Conservation (phyloP, 2,797 vertebrate genomes). For the Hypotaenidia okinawae region DNA sequence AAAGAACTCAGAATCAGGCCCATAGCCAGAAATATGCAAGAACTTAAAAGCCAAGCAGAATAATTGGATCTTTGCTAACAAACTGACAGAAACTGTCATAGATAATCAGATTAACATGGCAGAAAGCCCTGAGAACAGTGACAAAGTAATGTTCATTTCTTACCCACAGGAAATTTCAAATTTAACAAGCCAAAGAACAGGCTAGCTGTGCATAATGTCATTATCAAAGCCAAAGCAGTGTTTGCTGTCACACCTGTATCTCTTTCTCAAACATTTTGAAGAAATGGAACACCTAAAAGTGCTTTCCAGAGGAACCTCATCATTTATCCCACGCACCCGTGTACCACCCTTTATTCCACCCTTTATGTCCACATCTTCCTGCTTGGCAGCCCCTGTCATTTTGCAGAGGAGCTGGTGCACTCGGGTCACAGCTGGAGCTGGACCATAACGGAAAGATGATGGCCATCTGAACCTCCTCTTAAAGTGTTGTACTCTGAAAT, state of each 20-base stretch:
- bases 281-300: not conserved
- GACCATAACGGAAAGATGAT: accelerated
- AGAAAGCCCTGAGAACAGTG: conserved; percentile 55
- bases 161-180: conserved; percentile 16
- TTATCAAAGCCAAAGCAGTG: conserved; percentile 35
- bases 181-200: conserved; percentile 48
- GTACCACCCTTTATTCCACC: too few relatives aligned
- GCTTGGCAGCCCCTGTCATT: not conserved
- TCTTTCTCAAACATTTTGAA: not conserved
- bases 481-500: not conserved
- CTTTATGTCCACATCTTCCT: not conserved
- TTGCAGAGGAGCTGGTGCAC: not conserved
- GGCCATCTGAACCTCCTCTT: not conserved
- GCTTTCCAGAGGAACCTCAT: not conserved
- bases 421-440: not conserved
- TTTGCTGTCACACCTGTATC: not conserved
- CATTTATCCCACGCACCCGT: not conserved
- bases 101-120: conserved; percentile 67
- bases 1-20: conserved; percentile 7
- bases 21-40: conserved; percentile 29
- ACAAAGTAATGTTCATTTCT: conserved; percentile 42
- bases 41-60: conserved; percentile 66
- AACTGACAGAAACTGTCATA: conserved; percentile 55
- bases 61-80: conserved; percentile 66
- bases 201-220: conserved; percentile 28